Evolutionary conservation across 1,140 invertebrate genomes (phyloP), one percentile per base, ranked within the genome.

Genomic region (Coptotermes formosanus): DNA sequence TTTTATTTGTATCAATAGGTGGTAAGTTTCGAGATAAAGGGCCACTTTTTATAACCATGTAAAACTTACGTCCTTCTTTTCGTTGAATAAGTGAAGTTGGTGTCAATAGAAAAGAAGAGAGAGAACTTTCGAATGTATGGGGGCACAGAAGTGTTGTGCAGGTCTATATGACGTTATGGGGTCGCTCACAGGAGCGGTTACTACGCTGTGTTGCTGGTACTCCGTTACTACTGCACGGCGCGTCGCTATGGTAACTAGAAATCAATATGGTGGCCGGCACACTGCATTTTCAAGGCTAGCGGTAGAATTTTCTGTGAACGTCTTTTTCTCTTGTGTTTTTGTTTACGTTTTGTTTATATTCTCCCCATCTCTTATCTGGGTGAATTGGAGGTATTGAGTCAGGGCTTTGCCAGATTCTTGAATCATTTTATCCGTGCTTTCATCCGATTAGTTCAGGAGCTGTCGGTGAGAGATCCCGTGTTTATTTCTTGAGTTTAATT

Each of bases 141-240:
- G n/a, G 16, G 64, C n/a, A 75, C 7, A 6, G 7, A 30, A 14
- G 64, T 25, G 25, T 75, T 75, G n/a, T 75, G 25, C 0, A 38
- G 4, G 38, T 4, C 38, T 38, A 75, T n/a, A 25, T 75, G 64
- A 75, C 64, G 64, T 75, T n/a, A 75, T 75, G 64, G 64, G n/a
- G 14, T 75, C 64, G 64, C 64, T 75, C n/a, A 7, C 64, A 30
- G 64, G 4, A 30, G 8, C 64, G 64, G n/a, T 25, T 30, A 75
- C 64, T 75, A 75, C 64, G 7, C 25, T 75, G 9, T 30, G n/a
- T 25, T 30, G 52, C 14, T 4, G 52, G n/a, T 30, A 30, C 64
- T 75, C 64, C n/a, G n/a, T 75, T 75, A 75, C 64, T 30, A 75
- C 64, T n/a, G 64, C n/a, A 75, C 64, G 64, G 64, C n/a, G 64